Conservation (phyloP, 2,888 invertebrate species). For the Thera obeliscata region DNA sequence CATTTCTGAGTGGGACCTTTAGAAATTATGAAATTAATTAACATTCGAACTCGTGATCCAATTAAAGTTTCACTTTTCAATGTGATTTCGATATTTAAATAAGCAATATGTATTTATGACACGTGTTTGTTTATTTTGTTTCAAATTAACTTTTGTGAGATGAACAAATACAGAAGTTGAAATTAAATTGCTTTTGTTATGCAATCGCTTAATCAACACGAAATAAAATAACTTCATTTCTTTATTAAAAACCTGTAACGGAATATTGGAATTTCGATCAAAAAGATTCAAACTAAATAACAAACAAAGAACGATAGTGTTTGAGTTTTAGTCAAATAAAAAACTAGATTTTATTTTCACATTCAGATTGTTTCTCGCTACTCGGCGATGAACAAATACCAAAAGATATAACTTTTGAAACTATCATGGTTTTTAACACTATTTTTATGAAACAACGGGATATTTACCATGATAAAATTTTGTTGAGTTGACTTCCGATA, state of each 20-base stretch:
- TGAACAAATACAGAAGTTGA: slow-evolving; percentile 8
- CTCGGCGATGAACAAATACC: not conserved
- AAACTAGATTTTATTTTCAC: not conserved
- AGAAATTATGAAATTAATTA: slow-evolving; percentile 22
- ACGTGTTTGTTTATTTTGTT: slow-evolving; percentile 15
- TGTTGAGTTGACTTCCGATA: too few species aligned
- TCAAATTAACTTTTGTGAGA: slow-evolving; percentile 10
- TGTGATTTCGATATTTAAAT: slow-evolving; percentile 17
- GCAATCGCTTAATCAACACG: not conserved
- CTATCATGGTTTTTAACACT: too few species aligned
- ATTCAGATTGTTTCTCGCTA: not conserved
- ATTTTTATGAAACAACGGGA: too few species aligned
- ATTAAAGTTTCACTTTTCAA: slow-evolving; percentile 20
- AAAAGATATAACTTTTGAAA: not conserved
- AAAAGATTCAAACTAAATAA: not conserved
- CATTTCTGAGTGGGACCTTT: slow-evolving; percentile 4
- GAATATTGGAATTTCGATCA: not conserved
- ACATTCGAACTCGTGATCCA: slow-evolving; percentile 16
- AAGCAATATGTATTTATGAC: slow-evolving; percentile 9
- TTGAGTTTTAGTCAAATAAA: not conserved
- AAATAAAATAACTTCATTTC: not conserved
- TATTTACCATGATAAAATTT: too few species aligned
- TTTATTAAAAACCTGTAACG: not conserved
- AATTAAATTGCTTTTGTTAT: slow-evolving; percentile 8
- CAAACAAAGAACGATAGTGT: not conserved